Base-by-base conservation (phyloP, 1,140 invertebrate species). In the Tetramorium alpestre region DNA sequence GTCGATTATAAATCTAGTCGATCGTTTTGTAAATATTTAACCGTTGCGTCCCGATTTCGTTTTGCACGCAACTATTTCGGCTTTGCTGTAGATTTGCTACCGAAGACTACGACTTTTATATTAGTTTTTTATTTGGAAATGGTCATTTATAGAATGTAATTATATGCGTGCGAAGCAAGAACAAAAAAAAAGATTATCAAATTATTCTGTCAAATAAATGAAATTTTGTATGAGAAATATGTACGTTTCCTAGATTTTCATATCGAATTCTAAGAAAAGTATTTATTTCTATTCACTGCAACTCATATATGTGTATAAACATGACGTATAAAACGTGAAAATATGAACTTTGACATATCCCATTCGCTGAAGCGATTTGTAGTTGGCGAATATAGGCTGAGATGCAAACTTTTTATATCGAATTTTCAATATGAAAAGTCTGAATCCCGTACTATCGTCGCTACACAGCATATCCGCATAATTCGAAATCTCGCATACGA, bases 11-110 rank as follows among this genome's bases (percentile, higher is more conserved):
- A 73, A 75, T 11, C 13, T 28, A 18, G 22, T 84, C 28, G 80
- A 84, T 84, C n/a, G 44, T 73, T 73, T 73, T 84, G 72, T 84
- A 75, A 84, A 75, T 73, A 84, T 75, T 84, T 70, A 58, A 70
- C 13, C 16, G 47, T 33, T 18, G 25, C 41, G 25, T 3, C 16
- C 18, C 18, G 10, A 5, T 60, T 60, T 60, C 18, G 18, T 82
- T 82, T 4, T 58, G 25, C 13, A 47, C 10, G 8, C 22, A 56
- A 2, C 22, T 51, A 38, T n/a, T 69, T 80, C 18, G 3, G 2
- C 18, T 64, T 62, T 47, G 25, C 16, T n/a, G 5, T 16, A 22
- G 22, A 22, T 22, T 22, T 22, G 22, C 22, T 22, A 54, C 6
- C 11, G 3, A 25, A 75, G 5, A 33, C 16, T 41, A 47, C 2